Conservation (phyloP, 2,113 vertebrate genomes). For the Cryptotis parvus region DNA sequence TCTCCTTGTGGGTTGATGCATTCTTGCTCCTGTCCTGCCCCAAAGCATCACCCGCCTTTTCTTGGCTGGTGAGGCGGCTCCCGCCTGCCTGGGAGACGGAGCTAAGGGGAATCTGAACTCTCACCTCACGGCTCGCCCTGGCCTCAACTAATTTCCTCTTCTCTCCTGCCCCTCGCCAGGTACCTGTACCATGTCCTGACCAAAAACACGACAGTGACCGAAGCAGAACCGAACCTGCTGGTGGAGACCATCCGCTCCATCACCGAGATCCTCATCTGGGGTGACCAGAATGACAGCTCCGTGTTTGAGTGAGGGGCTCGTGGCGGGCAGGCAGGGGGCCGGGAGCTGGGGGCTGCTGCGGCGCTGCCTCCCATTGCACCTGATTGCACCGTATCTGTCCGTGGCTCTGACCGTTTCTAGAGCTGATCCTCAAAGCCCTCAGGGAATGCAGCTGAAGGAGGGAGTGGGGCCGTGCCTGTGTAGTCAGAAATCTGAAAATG, state of each 20-base stretch:
- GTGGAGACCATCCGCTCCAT: constrained; percentile 99
- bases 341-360: too few species aligned
- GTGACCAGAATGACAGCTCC: constrained; percentile 99
- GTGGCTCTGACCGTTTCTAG: too few species aligned
- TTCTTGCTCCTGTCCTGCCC: not conserved
- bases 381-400: too few species aligned
- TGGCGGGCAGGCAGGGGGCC: too few species aligned
- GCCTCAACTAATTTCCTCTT: not conserved
- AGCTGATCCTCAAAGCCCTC: too few species aligned
- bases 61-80: not conserved
- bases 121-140: not conserved
- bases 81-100: not conserved
- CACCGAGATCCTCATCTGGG: constrained; percentile 99
- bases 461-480: constrained; percentile 15
- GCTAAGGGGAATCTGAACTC: too few species aligned
- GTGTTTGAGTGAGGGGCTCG: constrained; percentile 97
- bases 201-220: constrained; percentile 99
- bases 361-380: too few species aligned
- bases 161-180: constrained; percentile 84
- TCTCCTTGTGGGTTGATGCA: not conserved
- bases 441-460: not conserved
- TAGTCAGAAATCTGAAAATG: not conserved
- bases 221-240: constrained; percentile 98
- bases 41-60: not conserved
- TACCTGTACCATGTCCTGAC: constrained; percentile 98